These are phyloP conservation scores for Cherax quadricarinatus DNA, from an alignment of 1,140 invertebrate genomes.

Conservation along the genomic window DNA sequence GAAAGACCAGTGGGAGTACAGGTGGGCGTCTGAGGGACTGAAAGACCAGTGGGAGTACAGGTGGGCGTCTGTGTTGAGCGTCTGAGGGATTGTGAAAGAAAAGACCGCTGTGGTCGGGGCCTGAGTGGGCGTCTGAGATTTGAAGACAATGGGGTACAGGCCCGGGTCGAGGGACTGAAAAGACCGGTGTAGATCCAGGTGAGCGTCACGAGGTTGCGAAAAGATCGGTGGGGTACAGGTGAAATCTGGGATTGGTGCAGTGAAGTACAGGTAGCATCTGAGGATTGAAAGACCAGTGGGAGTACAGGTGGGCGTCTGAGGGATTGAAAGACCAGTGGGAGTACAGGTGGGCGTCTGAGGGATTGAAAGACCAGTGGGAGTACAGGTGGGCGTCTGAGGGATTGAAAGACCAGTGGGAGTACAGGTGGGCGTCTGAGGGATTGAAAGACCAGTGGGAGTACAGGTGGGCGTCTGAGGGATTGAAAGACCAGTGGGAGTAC, in stretches of 20 bases:
- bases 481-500: not conserved
- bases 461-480: not conserved
- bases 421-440: not conserved
- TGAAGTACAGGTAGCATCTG: no score
- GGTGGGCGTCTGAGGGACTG: no score
- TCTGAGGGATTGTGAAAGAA: not conserved
- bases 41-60: not conserved
- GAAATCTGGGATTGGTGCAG: no score
- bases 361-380: not conserved
- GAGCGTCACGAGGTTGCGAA: no score
- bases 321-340: not conserved
- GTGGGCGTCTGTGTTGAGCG: not conserved
- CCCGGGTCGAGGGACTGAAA: no score
- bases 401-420: not conserved
- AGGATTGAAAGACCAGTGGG: not conserved
- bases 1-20: no score
- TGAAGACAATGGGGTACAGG: no score
- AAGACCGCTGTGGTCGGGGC: no score
- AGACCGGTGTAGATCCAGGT: no score
- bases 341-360: not conserved
- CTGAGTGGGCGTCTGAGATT: no score
- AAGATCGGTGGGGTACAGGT: no score
- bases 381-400: not conserved
- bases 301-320: no score
- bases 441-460: not conserved